Percentiles rank a stretch among this genome's conserved stretches.
These are phyloP conservation scores for Antheraea yamamai DNA, from an alignment of 2,888 invertebrate species.

Conservation along the genomic window DNA sequence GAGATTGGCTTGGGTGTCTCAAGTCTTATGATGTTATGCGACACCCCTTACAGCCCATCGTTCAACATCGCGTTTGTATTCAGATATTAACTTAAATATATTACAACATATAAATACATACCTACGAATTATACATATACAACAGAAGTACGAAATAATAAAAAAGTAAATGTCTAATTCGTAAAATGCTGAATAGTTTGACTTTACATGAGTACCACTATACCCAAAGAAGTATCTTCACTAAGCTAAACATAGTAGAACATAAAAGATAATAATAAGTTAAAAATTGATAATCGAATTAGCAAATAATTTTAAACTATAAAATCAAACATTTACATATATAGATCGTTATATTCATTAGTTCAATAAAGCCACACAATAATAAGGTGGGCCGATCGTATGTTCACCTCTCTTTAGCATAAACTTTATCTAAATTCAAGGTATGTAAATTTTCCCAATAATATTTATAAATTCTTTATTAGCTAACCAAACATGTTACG, in stretches of 20 bases:
- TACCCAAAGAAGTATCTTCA: too few species aligned
- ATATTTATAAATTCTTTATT: conserved; percentile 14
- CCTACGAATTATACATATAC: too few species aligned
- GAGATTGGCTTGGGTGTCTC: too few species aligned
- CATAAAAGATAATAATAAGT: neutral
- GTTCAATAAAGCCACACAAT: conserved; percentile 6
- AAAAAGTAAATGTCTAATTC: too few species aligned
- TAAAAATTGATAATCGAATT: neutral
- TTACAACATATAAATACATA: too few species aligned
- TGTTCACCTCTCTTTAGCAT: neutral
- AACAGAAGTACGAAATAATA: too few species aligned
- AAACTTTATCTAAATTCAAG: neutral
- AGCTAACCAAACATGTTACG: conserved; percentile 13
- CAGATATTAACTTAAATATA: too few species aligned
- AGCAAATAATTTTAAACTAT: neutral
- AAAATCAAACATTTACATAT: neutral
- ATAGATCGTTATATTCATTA: neutral
- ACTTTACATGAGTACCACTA: too few species aligned
- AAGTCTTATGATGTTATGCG: too few species aligned
- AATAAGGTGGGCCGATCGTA: neutral
- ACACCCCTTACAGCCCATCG: too few species aligned
- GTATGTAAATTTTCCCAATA: conserved; percentile 8
- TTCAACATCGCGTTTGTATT: too few species aligned
- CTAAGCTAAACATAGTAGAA: neutral
- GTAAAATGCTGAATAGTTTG: too few species aligned